Conservation (phyloP, 2,888 invertebrate genomes). For the Oligia fasciuncula region DNA sequence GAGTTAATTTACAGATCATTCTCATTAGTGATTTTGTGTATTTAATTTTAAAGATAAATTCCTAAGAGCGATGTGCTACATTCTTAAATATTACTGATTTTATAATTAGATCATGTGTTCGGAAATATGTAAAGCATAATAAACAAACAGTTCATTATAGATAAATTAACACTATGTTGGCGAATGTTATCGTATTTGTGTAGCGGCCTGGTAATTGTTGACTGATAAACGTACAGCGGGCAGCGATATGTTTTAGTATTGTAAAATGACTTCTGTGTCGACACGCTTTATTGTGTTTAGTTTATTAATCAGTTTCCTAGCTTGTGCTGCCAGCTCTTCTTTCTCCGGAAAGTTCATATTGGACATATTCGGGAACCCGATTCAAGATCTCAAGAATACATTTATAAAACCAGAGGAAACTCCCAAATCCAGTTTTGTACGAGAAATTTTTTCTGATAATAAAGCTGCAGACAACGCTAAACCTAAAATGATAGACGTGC, state of each 20-base stretch:
- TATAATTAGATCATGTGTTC: slow-evolving; percentile 36
- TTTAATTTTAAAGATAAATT: slow-evolving; percentile 8
- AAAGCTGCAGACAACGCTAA: slow-evolving; percentile 41
- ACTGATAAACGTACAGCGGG: slow-evolving; percentile 75
- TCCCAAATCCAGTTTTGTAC: slow-evolving; percentile 33
- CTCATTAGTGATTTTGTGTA: not conserved
- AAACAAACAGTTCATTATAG: slow-evolving; percentile 43
- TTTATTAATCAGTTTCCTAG: slow-evolving; percentile 76
- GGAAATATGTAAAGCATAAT: slow-evolving; percentile 26
- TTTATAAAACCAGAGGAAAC: slow-evolving; percentile 43
- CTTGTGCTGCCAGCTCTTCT: slow-evolving; percentile 72
- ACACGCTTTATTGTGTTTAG: slow-evolving; percentile 79
- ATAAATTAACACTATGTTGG: slow-evolving; percentile 60
- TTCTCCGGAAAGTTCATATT: slow-evolving; percentile 74
- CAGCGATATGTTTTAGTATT: slow-evolving; percentile 72
- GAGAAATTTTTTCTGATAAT: slow-evolving; percentile 39
- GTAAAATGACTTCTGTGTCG: slow-evolving; percentile 83
- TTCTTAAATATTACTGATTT: slow-evolving; percentile 34
- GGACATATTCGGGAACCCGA: slow-evolving; percentile 82
- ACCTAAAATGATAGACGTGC: slow-evolving; percentile 80
- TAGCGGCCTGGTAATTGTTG: slow-evolving; percentile 67
- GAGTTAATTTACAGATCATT: not conserved
- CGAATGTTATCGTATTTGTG: slow-evolving; percentile 65
- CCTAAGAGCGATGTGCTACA: not conserved
- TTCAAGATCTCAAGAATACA: slow-evolving; percentile 76